A percentile compares a stretch with the other conserved stretches of the same genome.
Evolutionary conservation across 92 coral and sea anemone genomes (phyloP).

Genomic region (Actinostola sp.): DNA sequence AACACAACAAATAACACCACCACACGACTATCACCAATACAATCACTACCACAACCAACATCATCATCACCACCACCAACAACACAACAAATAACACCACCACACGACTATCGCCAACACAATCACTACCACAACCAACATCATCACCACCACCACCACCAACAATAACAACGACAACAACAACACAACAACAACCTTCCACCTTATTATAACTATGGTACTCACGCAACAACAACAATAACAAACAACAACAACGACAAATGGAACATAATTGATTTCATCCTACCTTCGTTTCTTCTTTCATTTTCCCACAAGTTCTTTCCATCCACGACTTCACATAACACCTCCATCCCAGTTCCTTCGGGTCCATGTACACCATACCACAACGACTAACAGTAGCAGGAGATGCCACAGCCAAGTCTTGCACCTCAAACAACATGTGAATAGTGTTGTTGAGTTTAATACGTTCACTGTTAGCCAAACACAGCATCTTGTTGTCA

Average conservation of each 20-base stretch:
- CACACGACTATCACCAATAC: neutral
- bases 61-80: neutral
- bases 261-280: too few species aligned
- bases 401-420: slow-evolving; percentile 99
- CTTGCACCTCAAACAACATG: slow-evolving; percentile 99
- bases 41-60: neutral
- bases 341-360: slow-evolving; percentile 94
- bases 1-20: neutral
- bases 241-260: neutral
- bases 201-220: neutral
- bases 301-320: slow-evolving; percentile 75
- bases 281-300: slow-evolving; percentile 86
- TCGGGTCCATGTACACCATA: slow-evolving; percentile 99
- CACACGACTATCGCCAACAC: neutral
- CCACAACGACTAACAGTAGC: slow-evolving; percentile 99
- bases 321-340: slow-evolving; percentile 94
- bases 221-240: slow-evolving; percentile 1
- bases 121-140: neutral
- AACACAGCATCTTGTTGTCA: slow-evolving; percentile 96
- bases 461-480: slow-evolving; percentile 98
- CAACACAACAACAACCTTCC: neutral
- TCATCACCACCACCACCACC: neutral
- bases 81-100: neutral
- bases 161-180: neutral
- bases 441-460: slow-evolving; percentile 96